Evolutionary conservation across 2,797 vertebrate species (phyloP), one percentile per base, ranked within the genome.

Genomic region (Siniperca scherzeri): DNA sequence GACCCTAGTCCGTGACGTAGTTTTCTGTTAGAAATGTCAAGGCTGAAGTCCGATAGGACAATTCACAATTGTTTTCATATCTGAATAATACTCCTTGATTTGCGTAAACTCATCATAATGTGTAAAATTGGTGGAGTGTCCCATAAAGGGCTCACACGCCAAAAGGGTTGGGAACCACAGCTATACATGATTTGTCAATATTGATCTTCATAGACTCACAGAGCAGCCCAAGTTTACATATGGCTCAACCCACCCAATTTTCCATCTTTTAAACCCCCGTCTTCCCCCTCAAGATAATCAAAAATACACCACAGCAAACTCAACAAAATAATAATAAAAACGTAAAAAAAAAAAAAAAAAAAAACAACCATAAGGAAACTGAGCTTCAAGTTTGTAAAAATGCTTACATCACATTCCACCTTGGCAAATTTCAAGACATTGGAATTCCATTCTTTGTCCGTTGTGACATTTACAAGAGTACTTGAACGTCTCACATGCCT

Each of bases 301-400:
- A 84, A 89, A 88, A 86, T 80, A 93, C 88, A 92, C 81, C 80
- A 94, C 86, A 82, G 80, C 74, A 89, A 93, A 89, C 73, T 84
- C 65, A 93, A 91, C 66, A 84, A 66, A 91, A 88, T 21, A 52
- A 78, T 12, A 56, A 80, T 13, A 78, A 61, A 84, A 30, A 30
- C 3, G 30, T 2, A 30, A 30, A 30, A 30, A 68, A 80, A 44
- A 62, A 79, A 73, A 78, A 79, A 2, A 62, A 74, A 68, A 71
- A 81, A 75, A 86, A 77, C 48, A 79, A 89, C 56, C 55, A 88
- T 76, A 92, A 91, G 64, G 76, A 86, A 90, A 93, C 71, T 87
- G 80, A 95, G 85, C 62, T 94, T 95, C 82, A 93, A 95, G 93
- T 95, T 91, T 90, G 92, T 94, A 93, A 93, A 94, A 94, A 92